phyloP scores from a whole-genome alignment of 2,888 invertebrate species.

The Mongoloraphidia duomilia region DNA sequence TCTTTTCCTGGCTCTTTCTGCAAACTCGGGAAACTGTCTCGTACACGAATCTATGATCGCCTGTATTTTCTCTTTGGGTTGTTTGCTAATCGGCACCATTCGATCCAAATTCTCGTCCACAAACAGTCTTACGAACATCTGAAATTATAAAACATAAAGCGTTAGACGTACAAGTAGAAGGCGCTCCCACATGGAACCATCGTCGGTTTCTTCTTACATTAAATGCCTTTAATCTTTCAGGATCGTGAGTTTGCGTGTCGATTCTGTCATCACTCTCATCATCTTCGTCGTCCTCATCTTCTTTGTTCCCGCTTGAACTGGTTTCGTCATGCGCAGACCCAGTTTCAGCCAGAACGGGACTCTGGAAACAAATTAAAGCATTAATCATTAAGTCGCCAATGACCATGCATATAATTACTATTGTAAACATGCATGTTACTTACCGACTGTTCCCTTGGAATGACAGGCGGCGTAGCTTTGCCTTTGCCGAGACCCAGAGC shows the following conservation, averaged over 20 bases:
- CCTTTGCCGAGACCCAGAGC: constrained; percentile 55
- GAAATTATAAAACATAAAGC: neutral
- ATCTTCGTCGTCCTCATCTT: constrained; percentile 76
- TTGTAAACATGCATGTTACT: constrained; percentile 28
- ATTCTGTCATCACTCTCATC: constrained; percentile 86
- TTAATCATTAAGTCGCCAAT: neutral
- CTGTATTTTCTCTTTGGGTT: constrained; percentile 95
- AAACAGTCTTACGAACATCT: constrained; percentile 96
- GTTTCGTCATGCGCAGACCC: constrained; percentile 73
- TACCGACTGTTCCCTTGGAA: constrained; percentile 49
- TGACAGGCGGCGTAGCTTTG: constrained; percentile 34
- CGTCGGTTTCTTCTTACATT: constrained; percentile 51
- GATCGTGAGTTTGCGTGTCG: constrained; percentile 78
- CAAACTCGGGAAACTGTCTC: constrained; percentile 92
- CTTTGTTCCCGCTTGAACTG: constrained; percentile 73
- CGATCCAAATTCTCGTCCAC: constrained; percentile 94
- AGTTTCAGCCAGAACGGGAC: constrained; percentile 48
- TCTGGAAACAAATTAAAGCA: constrained; percentile 32
- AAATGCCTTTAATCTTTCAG: constrained; percentile 88
- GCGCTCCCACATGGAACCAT: neutral
- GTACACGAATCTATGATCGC: constrained; percentile 95
- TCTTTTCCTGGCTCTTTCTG: constrained; percentile 84
- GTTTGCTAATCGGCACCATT: constrained; percentile 93
- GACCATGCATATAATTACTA: neutral
- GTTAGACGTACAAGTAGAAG: neutral